phyloP scores from a whole-genome alignment of 2,113 vertebrate genomes.

The Rhynchomys soricoides region DNA sequence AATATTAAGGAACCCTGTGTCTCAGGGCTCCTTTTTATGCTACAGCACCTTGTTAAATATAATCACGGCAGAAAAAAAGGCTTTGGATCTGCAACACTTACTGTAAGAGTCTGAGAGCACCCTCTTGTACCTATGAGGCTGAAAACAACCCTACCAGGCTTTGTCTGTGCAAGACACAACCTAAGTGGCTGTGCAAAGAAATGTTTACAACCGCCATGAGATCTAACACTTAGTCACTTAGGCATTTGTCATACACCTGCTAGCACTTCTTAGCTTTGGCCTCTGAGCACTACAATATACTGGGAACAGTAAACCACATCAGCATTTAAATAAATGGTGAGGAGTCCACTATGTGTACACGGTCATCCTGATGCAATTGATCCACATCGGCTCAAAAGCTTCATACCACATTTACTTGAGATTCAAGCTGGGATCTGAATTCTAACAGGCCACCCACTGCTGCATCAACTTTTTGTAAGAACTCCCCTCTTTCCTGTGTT shows the following conservation, averaged over 20 bases:
- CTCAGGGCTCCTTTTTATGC: neutral
- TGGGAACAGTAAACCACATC: neutral
- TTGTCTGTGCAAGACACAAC: neutral
- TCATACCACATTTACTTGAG: neutral
- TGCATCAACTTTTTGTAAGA: neutral
- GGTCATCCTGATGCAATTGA: too few species aligned
- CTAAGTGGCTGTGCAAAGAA: neutral
- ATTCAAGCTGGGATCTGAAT: neutral
- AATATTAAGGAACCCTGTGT: too few species aligned
- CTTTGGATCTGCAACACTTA: neutral
- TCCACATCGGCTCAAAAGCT: neutral
- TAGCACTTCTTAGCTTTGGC: neutral
- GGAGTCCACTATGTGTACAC: neutral
- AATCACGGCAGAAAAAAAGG: neutral
- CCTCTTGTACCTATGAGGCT: neutral
- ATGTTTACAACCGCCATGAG: neutral
- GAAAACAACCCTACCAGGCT: neutral
- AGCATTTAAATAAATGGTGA: neutral
- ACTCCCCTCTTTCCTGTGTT: neutral
- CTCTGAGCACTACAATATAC: neutral
- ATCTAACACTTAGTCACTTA: neutral
- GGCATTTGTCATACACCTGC: neutral
- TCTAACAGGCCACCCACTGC: neutral
- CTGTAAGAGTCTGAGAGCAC: neutral
- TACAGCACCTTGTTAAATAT: neutral